Percentiles rank a stretch among this genome's conserved stretches.
Conservation (phyloP, 1,140 invertebrate genomes). For the Pseudomyrmex flavicornis region DNA sequence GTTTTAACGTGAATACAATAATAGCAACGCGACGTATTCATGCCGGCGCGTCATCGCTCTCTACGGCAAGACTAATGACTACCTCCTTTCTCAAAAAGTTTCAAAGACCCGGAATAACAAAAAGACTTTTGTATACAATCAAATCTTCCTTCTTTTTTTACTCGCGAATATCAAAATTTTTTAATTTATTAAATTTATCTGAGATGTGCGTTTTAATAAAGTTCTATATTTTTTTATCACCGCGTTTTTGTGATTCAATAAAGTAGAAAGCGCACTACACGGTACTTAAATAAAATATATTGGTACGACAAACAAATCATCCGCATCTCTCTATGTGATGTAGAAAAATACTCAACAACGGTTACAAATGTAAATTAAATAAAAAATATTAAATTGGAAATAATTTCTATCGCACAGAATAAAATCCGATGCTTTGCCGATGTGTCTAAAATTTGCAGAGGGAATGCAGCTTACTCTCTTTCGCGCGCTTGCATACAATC, state of each 20-base stretch:
- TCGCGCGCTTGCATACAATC: neutral
- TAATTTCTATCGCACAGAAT: neutral
- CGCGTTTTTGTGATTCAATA: too few relatives aligned
- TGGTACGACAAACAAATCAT: neutral
- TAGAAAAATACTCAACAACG: neutral
- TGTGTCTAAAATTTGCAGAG: too few relatives aligned
- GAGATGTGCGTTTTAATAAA: too few relatives aligned
- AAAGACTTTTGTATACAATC: neutral
- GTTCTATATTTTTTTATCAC: too few relatives aligned
- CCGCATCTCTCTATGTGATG: neutral
- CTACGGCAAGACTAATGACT: neutral
- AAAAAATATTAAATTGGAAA: neutral
- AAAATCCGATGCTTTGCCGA: neutral
- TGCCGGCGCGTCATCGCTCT: too few relatives aligned
- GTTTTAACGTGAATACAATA: neutral
- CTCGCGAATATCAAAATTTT: too few relatives aligned
- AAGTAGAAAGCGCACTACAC: too few relatives aligned
- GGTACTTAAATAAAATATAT: too few relatives aligned
- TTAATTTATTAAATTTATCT: too few relatives aligned
- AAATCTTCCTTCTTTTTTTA: neutral
- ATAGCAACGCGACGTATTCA: neutral
- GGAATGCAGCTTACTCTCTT: neutral
- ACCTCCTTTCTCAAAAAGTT: neutral
- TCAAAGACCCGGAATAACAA: neutral
- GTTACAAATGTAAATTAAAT: slow-evolving; percentile 1